Conservation (phyloP, 1,140 invertebrate species). For the Agrypnia vestita region DNA sequence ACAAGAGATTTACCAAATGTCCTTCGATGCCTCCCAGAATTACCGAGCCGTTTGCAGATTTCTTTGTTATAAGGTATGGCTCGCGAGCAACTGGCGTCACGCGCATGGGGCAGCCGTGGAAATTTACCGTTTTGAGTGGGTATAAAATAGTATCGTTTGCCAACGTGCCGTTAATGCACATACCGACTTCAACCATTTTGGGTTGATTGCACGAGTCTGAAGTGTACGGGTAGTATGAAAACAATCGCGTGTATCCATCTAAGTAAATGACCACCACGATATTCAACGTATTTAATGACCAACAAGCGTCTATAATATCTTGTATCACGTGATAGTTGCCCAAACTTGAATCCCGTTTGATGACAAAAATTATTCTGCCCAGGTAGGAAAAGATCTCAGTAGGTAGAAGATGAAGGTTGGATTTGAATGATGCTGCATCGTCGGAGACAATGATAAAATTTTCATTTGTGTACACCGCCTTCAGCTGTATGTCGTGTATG, state of each 20-base stretch:
- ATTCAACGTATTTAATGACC: slow-evolving; percentile 51
- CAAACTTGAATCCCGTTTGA: slow-evolving; percentile 27
- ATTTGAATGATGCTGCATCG: slow-evolving; percentile 29
- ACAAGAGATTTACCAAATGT: slow-evolving; percentile 39
- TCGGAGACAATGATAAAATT: slow-evolving; percentile 53
- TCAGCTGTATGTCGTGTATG: neutral
- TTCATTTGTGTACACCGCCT: slow-evolving; percentile 10
- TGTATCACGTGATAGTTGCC: slow-evolving; percentile 19
- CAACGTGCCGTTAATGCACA: slow-evolving; percentile 47
- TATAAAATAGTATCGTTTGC: slow-evolving; percentile 36
- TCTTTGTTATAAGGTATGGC: slow-evolving; percentile 44
- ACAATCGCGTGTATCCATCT: slow-evolving; percentile 19
- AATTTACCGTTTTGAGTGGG: slow-evolving; percentile 42
- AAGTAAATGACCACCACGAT: slow-evolving; percentile 40
- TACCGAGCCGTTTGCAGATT: slow-evolving; percentile 24
- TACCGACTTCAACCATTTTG: slow-evolving; percentile 43
- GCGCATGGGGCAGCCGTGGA: slow-evolving; percentile 43
- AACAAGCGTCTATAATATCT: slow-evolving; percentile 49
- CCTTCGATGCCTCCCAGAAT: slow-evolving; percentile 50
- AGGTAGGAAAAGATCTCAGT: slow-evolving; percentile 33
- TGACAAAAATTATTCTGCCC: slow-evolving; percentile 49
- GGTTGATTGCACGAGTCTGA: slow-evolving; percentile 29
- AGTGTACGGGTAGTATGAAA: slow-evolving; percentile 49
- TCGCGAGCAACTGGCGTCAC: slow-evolving; percentile 41
- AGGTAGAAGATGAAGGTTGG: slow-evolving; percentile 50